These are phyloP conservation scores for Promerops cafer DNA, from an alignment of 2,113 vertebrate genomes.

Conservation along the genomic window DNA sequence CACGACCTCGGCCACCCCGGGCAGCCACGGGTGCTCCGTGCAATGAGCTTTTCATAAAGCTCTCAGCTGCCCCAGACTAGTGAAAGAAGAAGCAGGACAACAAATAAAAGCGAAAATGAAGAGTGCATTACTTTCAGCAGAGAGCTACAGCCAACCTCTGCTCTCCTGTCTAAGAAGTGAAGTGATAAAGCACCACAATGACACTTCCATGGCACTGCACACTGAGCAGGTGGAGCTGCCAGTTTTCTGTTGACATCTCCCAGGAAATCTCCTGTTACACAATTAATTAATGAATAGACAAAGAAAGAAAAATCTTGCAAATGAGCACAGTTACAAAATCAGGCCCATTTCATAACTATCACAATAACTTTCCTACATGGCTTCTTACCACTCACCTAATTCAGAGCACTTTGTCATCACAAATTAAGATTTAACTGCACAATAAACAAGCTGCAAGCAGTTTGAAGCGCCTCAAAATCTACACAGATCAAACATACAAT, in stretches of 20 bases:
- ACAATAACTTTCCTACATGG: not conserved
- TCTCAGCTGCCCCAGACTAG: not conserved
- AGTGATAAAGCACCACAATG: not conserved
- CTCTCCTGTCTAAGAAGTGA: not conserved
- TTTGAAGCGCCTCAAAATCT: not conserved
- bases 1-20: not conserved
- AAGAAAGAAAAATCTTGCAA: not conserved
- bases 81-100: not conserved
- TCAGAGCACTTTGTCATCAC: not conserved
- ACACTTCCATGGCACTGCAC: not conserved
- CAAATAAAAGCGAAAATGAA: not conserved
- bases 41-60: not conserved
- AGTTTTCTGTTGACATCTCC: not conserved
- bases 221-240: not conserved
- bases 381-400: not conserved
- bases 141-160: not conserved
- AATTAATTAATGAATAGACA: not conserved
- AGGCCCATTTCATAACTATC: not conserved
- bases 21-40: not conserved
- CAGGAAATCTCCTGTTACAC: not conserved
- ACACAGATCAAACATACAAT: not conserved
- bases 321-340: not conserved
- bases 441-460: not conserved
- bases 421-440: not conserved
- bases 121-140: not conserved